Conservation (phyloP, 2,113 vertebrate genomes). For the Dipodomys ordii region DNA sequence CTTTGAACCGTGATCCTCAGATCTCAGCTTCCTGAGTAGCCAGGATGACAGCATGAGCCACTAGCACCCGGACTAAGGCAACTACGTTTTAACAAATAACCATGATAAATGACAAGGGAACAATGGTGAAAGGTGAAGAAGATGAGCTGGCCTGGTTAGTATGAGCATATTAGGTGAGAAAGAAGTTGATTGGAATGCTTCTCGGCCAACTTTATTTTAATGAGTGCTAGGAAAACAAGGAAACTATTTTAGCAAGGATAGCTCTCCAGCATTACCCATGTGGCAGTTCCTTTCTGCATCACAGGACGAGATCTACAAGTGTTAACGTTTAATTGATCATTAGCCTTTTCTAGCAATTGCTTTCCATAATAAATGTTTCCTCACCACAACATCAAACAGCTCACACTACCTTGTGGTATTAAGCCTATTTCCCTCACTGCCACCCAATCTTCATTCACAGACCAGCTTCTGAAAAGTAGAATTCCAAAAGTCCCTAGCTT, state of each 20-base stretch:
- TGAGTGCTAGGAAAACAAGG: conserved; percentile 30
- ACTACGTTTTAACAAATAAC: not conserved
- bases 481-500: conserved; percentile 49
- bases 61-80: too few relatives aligned
- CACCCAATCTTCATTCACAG: conserved; percentile 8
- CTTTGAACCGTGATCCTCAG: too few relatives aligned
- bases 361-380: conserved; percentile 54
- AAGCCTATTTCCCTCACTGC: conserved; percentile 69
- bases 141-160: not conserved
- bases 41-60: too few relatives aligned
- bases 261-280: conserved; percentile 32
- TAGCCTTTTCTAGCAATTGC: conserved; percentile 52
- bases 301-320: conserved; percentile 63
- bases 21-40: too few relatives aligned
- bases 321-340: conserved; percentile 57
- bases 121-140: too few relatives aligned
- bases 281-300: conserved; percentile 45
- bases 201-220: conserved; percentile 46
- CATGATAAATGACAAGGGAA: not conserved
- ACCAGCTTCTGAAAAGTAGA: conserved; percentile 48
- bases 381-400: conserved; percentile 53
- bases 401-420: conserved; percentile 48
- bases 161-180: not conserved
- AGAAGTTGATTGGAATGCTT: conserved; percentile 43
- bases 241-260: conserved; percentile 47